Conservation (phyloP, 2,113 vertebrate species). For the Clarias batrachus region DNA sequence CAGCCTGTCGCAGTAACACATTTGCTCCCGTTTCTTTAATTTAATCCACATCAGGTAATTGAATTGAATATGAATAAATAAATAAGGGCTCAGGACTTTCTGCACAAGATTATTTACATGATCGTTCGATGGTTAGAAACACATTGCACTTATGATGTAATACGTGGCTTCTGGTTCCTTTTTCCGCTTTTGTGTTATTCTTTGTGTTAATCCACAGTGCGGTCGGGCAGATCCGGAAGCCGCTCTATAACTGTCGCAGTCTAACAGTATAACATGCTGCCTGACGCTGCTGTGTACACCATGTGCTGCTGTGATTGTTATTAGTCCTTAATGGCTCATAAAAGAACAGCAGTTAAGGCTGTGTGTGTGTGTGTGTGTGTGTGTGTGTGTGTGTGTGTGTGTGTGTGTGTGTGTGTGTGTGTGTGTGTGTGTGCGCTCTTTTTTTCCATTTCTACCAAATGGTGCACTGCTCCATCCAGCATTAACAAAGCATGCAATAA, state of each 20-base stretch:
- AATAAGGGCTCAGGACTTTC: too few species aligned
- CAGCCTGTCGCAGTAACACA: too few species aligned
- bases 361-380: not conserved
- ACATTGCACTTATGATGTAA: not conserved
- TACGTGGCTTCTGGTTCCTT: not conserved
- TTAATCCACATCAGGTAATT: too few species aligned
- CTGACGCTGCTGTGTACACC: not conserved
- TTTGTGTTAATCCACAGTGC: not conserved
- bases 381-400: too few species aligned
- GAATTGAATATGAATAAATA: too few species aligned
- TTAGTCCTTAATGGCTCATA: constrained; percentile 17
- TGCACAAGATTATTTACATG: not conserved
- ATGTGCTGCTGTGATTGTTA: constrained; percentile 14
- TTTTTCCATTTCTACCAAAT: not conserved
- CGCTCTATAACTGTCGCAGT: not conserved
- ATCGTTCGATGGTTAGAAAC: not conserved
- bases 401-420: too few species aligned
- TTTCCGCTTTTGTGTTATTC: not conserved
- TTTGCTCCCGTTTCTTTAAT: too few species aligned
- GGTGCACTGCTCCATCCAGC: constrained; percentile 26
- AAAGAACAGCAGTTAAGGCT: not conserved
- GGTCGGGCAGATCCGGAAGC: not conserved
- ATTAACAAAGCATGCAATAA: constrained; percentile 30
- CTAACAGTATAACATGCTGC: not conserved
- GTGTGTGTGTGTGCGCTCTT: not conserved